Conservation (phyloP, 1,140 invertebrate species). For the Bilobella aurantiaca region DNA sequence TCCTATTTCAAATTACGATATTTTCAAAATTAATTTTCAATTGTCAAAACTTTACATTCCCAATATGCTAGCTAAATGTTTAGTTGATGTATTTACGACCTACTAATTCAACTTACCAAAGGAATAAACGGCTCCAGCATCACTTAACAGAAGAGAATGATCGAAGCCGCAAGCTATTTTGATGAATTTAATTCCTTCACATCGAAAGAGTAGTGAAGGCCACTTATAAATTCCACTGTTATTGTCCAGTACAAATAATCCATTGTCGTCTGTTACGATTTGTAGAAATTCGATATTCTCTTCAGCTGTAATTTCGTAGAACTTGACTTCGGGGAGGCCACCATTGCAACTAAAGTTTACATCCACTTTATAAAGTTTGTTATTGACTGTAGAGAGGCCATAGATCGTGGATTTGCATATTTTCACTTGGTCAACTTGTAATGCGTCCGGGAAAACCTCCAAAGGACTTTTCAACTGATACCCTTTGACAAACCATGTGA, state of each 20-base stretch:
- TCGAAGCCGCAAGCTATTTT: constrained; percentile 66
- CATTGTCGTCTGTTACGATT: constrained; percentile 12
- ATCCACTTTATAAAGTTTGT: not conserved
- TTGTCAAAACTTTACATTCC: too few species aligned
- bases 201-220: constrained; percentile 6
- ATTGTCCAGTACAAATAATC: constrained; percentile 18
- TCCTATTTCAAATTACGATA: not conserved
- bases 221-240: constrained; percentile 17
- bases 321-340: not conserved
- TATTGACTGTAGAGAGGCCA: not conserved
- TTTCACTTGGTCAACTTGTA: constrained; percentile 5
- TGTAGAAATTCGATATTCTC: not conserved
- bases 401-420: not conserved
- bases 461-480: constrained; percentile 1
- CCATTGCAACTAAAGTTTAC: not conserved
- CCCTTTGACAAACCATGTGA: constrained; percentile 22
- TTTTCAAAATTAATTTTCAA: too few species aligned
- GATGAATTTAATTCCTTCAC: constrained; percentile 42
- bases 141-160: constrained; percentile 61
- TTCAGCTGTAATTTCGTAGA: not conserved
- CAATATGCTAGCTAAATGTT: too few species aligned
- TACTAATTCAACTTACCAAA: constrained; percentile 71
- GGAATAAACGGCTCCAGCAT: constrained; percentile 60
- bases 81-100: too few species aligned
- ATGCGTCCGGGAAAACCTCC: constrained; percentile 5